Percentiles rank a stretch among this genome's conserved stretches.
These are phyloP conservation scores for Streptopelia turtur DNA, from an alignment of 2,797 vertebrate genomes.

Conservation along the genomic window DNA sequence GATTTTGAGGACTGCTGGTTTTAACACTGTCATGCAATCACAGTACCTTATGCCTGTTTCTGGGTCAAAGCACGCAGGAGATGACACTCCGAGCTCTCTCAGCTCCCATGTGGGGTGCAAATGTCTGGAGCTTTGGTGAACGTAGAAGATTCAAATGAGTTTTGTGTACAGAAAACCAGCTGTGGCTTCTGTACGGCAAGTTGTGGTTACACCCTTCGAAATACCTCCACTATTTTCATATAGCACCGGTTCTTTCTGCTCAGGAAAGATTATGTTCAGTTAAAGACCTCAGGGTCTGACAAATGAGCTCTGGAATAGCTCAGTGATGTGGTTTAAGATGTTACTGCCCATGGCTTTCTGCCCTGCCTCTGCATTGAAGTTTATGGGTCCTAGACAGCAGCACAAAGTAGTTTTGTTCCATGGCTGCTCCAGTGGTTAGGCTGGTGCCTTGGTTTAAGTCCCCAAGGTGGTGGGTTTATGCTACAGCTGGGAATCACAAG, in stretches of 20 bases:
- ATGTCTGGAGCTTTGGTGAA: neutral
- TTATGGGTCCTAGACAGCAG: neutral
- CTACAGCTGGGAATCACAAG: neutral
- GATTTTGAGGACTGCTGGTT: neutral
- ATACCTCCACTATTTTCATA: neutral
- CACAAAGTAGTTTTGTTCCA: neutral
- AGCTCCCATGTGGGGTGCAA: accelerated
- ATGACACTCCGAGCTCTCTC: neutral
- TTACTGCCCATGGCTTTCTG: neutral
- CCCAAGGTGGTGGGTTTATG: neutral
- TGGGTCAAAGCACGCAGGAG: neutral
- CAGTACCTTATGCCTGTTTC: neutral
- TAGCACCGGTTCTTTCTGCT: neutral
- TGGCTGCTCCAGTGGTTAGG: neutral
- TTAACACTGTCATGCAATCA: neutral
- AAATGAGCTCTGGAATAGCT: neutral
- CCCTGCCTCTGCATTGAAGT: neutral
- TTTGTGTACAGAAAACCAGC: neutral
- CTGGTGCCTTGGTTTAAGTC: neutral
- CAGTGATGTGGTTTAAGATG: neutral
- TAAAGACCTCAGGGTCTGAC: neutral
- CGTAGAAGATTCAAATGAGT: neutral
- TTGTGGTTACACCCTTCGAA: neutral
- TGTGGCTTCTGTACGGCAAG: neutral
- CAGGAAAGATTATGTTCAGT: neutral